A percentile compares a stretch with the other conserved stretches of the same genome.
These are phyloP conservation scores for Condylura cristata DNA, from an alignment of 2,113 vertebrate species.

Conservation along the genomic window DNA sequence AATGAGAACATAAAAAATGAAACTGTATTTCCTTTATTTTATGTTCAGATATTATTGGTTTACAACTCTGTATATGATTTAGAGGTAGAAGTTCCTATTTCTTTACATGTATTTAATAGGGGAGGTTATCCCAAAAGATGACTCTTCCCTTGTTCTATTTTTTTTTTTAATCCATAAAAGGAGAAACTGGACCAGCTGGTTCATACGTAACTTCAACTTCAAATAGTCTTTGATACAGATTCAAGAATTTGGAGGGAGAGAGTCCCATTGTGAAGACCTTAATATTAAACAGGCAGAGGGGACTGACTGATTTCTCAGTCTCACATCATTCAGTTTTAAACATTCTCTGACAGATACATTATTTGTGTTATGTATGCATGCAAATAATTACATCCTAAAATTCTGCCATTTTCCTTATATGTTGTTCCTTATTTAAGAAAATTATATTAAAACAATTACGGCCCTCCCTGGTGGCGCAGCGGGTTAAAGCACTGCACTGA, in stretches of 20 bases:
- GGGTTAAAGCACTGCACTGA: too few species aligned
- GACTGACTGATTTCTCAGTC: not conserved
- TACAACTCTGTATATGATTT: too few species aligned
- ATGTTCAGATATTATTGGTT: too few species aligned
- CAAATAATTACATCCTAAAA: not conserved
- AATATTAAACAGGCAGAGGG: not conserved
- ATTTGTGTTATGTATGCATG: not conserved
- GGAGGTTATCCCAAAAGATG: not conserved
- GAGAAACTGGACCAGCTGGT: not conserved
- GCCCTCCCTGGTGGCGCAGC: too few species aligned
- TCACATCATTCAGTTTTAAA: not conserved
- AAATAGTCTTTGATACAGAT: not conserved
- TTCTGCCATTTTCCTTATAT: not conserved
- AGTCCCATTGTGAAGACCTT: not conserved
- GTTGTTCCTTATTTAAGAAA: not conserved
- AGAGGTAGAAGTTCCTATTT: too few species aligned
- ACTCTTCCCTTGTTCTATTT: not conserved
- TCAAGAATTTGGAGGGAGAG: not conserved
- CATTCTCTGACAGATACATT: not conserved
- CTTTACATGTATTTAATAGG: not conserved
- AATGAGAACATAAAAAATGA: not conserved
- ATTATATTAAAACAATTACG: too few species aligned
- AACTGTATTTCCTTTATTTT: not conserved
- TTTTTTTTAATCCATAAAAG: conserved; percentile 3
- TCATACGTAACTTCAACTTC: conserved; percentile 11